A percentile compares a stretch with the other conserved stretches of the same genome.
Conservation (phyloP, 2,113 vertebrate genomes). For the Phocoena phocoena region DNA sequence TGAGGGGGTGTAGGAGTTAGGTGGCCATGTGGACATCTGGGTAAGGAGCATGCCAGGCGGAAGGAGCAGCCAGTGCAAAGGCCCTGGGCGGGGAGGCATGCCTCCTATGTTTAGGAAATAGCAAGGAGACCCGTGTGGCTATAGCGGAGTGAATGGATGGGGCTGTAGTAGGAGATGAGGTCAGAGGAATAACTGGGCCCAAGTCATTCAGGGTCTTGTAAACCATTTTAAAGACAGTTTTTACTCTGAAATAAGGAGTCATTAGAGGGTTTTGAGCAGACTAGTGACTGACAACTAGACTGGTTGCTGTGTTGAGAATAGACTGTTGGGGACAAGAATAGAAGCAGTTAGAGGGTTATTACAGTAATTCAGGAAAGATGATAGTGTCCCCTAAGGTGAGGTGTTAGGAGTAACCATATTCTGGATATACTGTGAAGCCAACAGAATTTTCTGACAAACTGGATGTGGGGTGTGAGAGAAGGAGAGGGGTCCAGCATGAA, state of each 20-base stretch:
- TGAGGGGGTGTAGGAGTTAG: not conserved
- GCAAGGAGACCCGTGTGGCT: not conserved
- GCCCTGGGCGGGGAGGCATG: not conserved
- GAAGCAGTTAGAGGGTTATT: not conserved
- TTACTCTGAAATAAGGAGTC: not conserved
- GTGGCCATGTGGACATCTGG: not conserved
- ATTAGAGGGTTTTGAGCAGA: constrained; percentile 38
- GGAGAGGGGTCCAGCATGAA: not conserved
- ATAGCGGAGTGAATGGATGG: not conserved
- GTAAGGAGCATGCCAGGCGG: not conserved
- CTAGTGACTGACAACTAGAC: not conserved
- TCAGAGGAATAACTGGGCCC: not conserved
- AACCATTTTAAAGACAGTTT: constrained; percentile 28
- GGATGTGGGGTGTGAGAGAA: not conserved
- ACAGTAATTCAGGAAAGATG: constrained; percentile 15
- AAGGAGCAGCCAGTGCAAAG: not conserved
- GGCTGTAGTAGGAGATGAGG: not conserved
- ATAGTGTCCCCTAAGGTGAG: not conserved
- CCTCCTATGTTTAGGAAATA: not conserved
- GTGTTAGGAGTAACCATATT: not conserved
- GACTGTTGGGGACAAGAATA: not conserved
- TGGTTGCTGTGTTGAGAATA: not conserved
- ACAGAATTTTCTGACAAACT: not conserved
- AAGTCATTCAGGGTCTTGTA: not conserved
- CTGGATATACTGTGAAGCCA: not conserved